A percentile compares a stretch with the other conserved stretches of the same genome.
phyloP scores from a whole-genome alignment of 1,140 invertebrate genomes.

The Tetragnatha versicolor region DNA sequence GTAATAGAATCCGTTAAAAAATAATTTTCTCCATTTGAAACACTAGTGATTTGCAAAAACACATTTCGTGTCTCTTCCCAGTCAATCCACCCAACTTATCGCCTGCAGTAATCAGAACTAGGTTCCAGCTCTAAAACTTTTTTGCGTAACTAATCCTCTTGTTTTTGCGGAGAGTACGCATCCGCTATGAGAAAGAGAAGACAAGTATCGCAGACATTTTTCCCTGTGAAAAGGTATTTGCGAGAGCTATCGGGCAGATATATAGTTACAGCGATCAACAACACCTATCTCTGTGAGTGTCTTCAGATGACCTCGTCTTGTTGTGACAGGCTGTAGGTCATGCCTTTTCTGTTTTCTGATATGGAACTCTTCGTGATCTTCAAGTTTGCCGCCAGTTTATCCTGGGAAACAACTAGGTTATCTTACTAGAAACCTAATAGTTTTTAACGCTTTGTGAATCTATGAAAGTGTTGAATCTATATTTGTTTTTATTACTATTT shows the following conservation, averaged over 20 bases:
- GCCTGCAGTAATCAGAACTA: neutral
- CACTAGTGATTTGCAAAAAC: neutral
- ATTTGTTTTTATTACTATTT: no score
- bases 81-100: conserved; percentile 1
- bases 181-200: neutral
- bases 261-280: conserved; percentile 13
- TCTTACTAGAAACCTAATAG: no score
- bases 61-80: no score
- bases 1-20: no score
- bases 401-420: no score
- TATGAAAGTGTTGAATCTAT: no score
- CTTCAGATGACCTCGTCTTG: neutral
- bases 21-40: neutral
- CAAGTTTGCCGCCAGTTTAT: no score
- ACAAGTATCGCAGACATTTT: neutral
- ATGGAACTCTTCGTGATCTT: neutral
- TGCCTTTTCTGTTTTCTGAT: neutral
- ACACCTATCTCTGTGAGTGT: neutral
- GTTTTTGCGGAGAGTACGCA: conserved; percentile 28
- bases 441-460: no score
- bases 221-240: neutral
- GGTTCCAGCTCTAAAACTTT: neutral
- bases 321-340: conserved; percentile 15
- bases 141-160: conserved; percentile 31
- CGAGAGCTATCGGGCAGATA: neutral